Percentiles rank a stretch among this genome's conserved stretches.
phyloP scores from a whole-genome alignment of 2,797 vertebrate genomes.

The Enteromius fasciolatus region DNA sequence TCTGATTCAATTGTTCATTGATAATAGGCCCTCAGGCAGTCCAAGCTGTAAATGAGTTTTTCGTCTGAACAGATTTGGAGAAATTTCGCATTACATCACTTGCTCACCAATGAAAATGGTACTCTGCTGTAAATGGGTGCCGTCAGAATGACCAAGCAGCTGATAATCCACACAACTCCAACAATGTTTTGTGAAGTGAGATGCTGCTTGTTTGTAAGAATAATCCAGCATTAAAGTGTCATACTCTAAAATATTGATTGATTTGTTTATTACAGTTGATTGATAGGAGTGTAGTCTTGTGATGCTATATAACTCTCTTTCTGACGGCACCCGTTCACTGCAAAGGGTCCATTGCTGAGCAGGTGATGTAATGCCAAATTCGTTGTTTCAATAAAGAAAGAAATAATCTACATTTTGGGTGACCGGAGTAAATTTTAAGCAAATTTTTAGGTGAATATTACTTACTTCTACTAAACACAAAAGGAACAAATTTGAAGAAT shows the following conservation, averaged over 20 bases:
- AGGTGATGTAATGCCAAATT: not conserved
- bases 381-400: not conserved
- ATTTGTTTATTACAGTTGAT: not conserved
- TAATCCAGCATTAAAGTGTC: not conserved
- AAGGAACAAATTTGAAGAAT: not conserved
- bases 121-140: not conserved
- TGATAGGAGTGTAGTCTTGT: too few relatives aligned
- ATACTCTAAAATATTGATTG: not conserved
- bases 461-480: not conserved
- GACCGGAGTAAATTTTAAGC: not conserved
- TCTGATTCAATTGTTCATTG: not conserved
- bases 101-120: not conserved
- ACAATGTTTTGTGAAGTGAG: not conserved
- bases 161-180: not conserved
- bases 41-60: not conserved
- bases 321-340: not conserved
- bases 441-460: not conserved
- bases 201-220: not conserved
- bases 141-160: not conserved
- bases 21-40: too few relatives aligned
- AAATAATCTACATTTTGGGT: not conserved
- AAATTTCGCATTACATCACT: not conserved
- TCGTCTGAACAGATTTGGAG: not conserved
- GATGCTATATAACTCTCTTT: not conserved
- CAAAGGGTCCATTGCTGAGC: not conserved